phyloP scores from a whole-genome alignment of 1,140 invertebrate species.

The Polypedilum vanderplanki region DNA sequence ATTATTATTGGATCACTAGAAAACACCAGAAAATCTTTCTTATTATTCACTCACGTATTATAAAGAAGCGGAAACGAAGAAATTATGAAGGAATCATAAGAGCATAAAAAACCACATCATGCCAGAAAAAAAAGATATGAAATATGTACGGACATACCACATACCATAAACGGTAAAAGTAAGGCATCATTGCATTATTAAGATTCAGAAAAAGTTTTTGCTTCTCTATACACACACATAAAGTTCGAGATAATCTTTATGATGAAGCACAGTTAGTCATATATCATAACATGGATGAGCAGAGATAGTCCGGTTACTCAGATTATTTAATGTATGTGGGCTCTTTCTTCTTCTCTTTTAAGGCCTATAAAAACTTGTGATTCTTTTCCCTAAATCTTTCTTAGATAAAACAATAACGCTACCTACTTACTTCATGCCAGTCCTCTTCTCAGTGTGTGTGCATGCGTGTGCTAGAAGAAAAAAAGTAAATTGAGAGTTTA shows the following conservation, averaged over 20 bases:
- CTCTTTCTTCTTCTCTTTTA: background rate
- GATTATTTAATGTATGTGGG: background rate
- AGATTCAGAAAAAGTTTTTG: constrained; percentile 27
- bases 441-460: background rate
- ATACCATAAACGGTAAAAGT: background rate
- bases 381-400: background rate
- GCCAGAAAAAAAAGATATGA: background rate
- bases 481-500: background rate
- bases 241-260: constrained; percentile 25
- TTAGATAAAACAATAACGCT: background rate
- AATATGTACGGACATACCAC: background rate
- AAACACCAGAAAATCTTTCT: no score
- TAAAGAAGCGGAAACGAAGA: background rate
- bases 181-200: constrained; percentile 17
- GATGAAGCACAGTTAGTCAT: constrained; percentile 1
- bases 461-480: background rate
- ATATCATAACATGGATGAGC: constrained; percentile 26
- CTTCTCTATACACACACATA: background rate
- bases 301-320: background rate
- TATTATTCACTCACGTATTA: constrained; percentile 3
- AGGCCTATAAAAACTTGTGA: constrained; percentile 4
- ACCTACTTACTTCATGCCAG: no score
- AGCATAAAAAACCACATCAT: constrained; percentile 15
- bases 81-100: background rate
- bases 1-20: background rate